A percentile compares a stretch with the other conserved stretches of the same genome.
These are phyloP conservation scores for Pseudachorutes palmiensis DNA, from an alignment of 1,140 invertebrate genomes.

Conservation along the genomic window DNA sequence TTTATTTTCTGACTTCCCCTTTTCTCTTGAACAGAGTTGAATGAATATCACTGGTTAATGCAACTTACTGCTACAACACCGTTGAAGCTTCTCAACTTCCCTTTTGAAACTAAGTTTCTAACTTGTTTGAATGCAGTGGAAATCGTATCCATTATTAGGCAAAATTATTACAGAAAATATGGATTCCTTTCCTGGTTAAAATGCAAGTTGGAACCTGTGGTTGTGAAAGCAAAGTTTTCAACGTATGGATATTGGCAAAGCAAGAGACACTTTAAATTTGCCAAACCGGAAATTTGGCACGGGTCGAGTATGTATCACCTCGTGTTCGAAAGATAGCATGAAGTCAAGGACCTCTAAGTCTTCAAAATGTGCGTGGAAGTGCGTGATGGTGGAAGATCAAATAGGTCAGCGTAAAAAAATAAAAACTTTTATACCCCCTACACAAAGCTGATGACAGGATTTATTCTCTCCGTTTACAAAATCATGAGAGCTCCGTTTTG, in stretches of 20 bases:
- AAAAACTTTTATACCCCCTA: too few relatives aligned
- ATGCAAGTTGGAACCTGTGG: not conserved
- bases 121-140: not conserved
- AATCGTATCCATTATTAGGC: too few relatives aligned
- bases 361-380: too few relatives aligned
- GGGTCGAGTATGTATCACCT: too few relatives aligned
- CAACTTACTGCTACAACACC: not conserved
- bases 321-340: too few relatives aligned
- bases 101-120: not conserved
- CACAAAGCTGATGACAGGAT: too few relatives aligned
- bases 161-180: not conserved
- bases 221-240: not conserved
- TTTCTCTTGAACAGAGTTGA: slow-evolving; percentile 7
- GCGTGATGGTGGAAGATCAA: too few relatives aligned
- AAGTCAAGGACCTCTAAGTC: too few relatives aligned
- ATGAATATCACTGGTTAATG: slow-evolving; percentile 4
- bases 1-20: slow-evolving; percentile 10
- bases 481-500: too few relatives aligned
- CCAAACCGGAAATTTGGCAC: slow-evolving; percentile 10
- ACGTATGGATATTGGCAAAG: not conserved
- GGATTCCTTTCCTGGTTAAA: not conserved
- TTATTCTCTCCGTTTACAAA: too few relatives aligned
- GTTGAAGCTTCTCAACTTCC: not conserved
- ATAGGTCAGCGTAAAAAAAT: too few relatives aligned
- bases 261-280: not conserved